Conservation (phyloP, 2,888 invertebrate genomes). For the Thyatira batis region DNA sequence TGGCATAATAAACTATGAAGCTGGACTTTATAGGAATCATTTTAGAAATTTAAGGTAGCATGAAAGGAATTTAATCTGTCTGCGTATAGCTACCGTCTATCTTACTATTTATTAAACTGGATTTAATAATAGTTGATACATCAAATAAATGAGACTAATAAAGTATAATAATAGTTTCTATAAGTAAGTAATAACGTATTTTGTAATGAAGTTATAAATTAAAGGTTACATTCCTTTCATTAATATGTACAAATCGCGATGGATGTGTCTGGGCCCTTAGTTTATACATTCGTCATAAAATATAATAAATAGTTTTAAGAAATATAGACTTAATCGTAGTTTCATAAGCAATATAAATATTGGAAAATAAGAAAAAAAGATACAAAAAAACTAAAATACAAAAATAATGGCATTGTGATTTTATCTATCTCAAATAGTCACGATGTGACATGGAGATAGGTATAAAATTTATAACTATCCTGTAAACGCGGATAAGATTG, state of each 20-base stretch:
- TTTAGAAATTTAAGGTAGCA: conserved; percentile 59
- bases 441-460: conserved; percentile 55
- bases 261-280: conserved; percentile 82
- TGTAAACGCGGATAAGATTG: conserved; percentile 78
- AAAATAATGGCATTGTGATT: conserved; percentile 75
- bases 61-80: conserved; percentile 72
- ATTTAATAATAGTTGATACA: conserved; percentile 79
- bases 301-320: conserved; percentile 64
- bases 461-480: conserved; percentile 62
- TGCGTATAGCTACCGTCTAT: conserved; percentile 65
- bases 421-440: conserved; percentile 51
- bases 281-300: conserved; percentile 81
- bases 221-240: conserved; percentile 83
- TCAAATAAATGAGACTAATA: conserved; percentile 70
- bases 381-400: conserved; percentile 42
- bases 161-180: conserved; percentile 49
- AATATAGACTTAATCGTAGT: conserved; percentile 69
- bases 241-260: conserved; percentile 71
- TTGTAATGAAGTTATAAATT: conserved; percentile 80
- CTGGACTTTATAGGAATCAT: conserved; percentile 73
- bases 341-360: conserved; percentile 53
- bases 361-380: conserved; percentile 32
- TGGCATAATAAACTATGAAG: conserved; percentile 86
- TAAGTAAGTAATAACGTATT: conserved; percentile 62
- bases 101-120: conserved; percentile 81